Conservation (phyloP, 2,797 vertebrate genomes). For the Ptychadena robeensis region DNA sequence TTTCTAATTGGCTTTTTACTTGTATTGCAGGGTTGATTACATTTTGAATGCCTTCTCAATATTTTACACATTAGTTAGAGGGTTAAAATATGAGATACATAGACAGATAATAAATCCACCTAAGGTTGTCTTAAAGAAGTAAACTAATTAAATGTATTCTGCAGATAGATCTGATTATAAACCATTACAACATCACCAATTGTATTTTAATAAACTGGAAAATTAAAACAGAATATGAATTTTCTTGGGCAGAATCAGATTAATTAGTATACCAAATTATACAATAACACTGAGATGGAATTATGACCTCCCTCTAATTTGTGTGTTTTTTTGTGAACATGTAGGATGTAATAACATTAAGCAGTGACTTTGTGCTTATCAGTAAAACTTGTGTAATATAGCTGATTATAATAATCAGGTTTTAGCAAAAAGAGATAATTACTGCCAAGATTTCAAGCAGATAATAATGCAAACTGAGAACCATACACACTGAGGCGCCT, state of each 20-base stretch:
- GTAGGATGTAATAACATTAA: neutral
- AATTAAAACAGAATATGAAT: slow-evolving; percentile 31
- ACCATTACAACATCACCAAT: slow-evolving; percentile 4
- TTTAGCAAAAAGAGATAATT: too few relatives aligned
- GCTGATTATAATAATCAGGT: too few relatives aligned
- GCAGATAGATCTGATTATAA: slow-evolving; percentile 25
- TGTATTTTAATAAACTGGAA: slow-evolving; percentile 25
- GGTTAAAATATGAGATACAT: too few relatives aligned
- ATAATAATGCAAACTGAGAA: too few relatives aligned
- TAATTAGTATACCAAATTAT: slow-evolving; percentile 46
- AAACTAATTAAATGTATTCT: neutral
- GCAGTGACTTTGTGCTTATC: neutral
- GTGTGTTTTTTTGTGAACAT: neutral
- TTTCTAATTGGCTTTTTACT: too few relatives aligned
- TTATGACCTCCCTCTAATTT: neutral
- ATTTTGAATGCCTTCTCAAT: too few relatives aligned
- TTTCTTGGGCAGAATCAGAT: slow-evolving; percentile 9
- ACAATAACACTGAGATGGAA: slow-evolving; percentile 4
- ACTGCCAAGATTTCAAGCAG: too few relatives aligned
- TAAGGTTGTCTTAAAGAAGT: too few relatives aligned
- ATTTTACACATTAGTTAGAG: too few relatives aligned
- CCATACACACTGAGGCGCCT: too few relatives aligned
- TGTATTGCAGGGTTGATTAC: too few relatives aligned
- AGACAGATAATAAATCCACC: neutral
- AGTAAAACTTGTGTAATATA: too few relatives aligned